A percentile compares a stretch with the other conserved stretches of the same genome.
These are phyloP conservation scores for Phyllostomus discolor DNA, from an alignment of 2,113 vertebrate species.

Conservation along the genomic window DNA sequence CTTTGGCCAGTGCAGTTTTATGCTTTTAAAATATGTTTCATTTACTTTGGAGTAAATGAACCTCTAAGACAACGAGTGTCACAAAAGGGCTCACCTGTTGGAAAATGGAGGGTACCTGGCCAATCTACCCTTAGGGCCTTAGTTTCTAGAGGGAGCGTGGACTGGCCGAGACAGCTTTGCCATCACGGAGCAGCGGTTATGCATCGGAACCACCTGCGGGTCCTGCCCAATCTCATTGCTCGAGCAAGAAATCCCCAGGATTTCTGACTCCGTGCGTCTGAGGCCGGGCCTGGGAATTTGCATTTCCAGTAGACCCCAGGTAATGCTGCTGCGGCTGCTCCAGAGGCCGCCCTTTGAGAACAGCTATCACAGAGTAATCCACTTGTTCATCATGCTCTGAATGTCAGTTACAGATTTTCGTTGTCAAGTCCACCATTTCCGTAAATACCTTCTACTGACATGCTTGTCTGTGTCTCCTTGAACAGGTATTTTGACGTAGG, in stretches of 20 bases:
- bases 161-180: neutral
- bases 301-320: neutral
- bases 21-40: neutral
- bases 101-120: neutral
- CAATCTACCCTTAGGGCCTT: neutral
- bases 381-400: neutral
- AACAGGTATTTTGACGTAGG: constrained; percentile 85
- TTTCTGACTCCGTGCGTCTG: neutral
- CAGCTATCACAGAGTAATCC: neutral
- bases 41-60: neutral
- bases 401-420: neutral
- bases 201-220: neutral
- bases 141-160: neutral
- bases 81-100: neutral
- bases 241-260: too few species aligned
- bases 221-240: neutral
- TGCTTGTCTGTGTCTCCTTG: constrained; percentile 30
- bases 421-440: neutral
- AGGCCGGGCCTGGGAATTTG: neutral
- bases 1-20: neutral
- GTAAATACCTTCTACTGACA: neutral
- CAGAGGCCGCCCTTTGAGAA: neutral
- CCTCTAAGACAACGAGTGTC: neutral
- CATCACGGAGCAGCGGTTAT: neutral
- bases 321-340: neutral